Conservation (phyloP, 1,140 invertebrate species). For the Danaus plexippus region DNA sequence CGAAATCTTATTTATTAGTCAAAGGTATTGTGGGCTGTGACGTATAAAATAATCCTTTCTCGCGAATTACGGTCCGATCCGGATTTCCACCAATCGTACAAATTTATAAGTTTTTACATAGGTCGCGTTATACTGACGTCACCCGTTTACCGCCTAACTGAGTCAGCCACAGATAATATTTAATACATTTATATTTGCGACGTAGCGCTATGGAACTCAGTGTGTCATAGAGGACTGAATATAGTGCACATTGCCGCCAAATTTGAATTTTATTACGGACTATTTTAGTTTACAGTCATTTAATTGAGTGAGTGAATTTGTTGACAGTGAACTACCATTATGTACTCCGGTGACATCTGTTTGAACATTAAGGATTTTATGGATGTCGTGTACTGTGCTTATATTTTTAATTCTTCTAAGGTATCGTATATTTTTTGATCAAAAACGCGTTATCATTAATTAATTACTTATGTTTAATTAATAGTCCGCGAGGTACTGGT, state of each 20-base stretch:
- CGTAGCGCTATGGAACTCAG: constrained; percentile 23
- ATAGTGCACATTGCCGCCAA: constrained; percentile 7
- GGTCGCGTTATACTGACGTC: constrained; percentile 42
- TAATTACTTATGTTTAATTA: no score
- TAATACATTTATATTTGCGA: constrained; percentile 42
- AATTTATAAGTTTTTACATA: constrained; percentile 14
- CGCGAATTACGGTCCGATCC: constrained; percentile 9
- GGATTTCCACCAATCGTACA: constrained; percentile 26
- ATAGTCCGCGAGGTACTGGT: no score
- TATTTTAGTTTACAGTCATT: constrained; percentile 6
- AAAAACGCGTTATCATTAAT: neutral
- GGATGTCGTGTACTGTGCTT: constrained; percentile 60
- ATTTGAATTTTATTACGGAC: constrained; percentile 8
- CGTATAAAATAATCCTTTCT: no score
- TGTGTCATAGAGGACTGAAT: constrained; percentile 21
- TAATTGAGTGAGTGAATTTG: constrained; percentile 17
- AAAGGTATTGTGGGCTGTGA: no score
- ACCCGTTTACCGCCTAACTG: constrained; percentile 30
- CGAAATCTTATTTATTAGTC: no score
- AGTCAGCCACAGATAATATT: constrained; percentile 33
- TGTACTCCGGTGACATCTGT: constrained; percentile 49
- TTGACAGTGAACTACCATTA: constrained; percentile 24
- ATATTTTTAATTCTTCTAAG: constrained; percentile 44
- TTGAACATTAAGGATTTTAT: constrained; percentile 55
- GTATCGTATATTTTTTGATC: constrained; percentile 24